These are phyloP conservation scores for Ips typographus DNA, from an alignment of 1,140 invertebrate genomes.

Conservation along the genomic window DNA sequence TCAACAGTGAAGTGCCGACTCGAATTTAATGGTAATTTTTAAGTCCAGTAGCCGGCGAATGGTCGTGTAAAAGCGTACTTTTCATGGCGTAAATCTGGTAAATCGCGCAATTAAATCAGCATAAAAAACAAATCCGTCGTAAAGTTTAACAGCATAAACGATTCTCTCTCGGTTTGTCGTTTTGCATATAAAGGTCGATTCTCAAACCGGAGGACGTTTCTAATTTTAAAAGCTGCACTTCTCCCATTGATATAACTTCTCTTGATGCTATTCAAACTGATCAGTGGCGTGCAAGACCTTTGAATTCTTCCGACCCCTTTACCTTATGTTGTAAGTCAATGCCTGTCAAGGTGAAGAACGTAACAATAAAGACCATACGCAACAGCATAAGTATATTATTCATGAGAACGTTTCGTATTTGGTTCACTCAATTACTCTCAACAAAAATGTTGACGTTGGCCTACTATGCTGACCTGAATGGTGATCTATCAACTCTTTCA, in stretches of 20 bases:
- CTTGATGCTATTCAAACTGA: too few species aligned
- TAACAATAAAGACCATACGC: neutral
- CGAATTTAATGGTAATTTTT: conserved; percentile 1
- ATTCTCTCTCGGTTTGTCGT: neutral
- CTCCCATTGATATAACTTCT: too few species aligned
- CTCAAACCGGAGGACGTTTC: too few species aligned
- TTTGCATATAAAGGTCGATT: neutral
- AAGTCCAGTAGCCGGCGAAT: neutral
- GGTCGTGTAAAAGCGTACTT: neutral
- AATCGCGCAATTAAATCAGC: neutral
- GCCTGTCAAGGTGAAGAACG: too few species aligned
- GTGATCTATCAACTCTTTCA: too few species aligned
- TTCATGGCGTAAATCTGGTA: neutral
- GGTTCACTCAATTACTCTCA: neutral
- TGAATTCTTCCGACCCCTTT: too few species aligned
- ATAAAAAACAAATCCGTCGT: neutral
- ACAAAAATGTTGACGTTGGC: too few species aligned
- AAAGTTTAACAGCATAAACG: neutral
- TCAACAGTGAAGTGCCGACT: neutral
- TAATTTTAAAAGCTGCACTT: too few species aligned
- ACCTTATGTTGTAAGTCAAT: too few species aligned
- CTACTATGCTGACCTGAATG: too few species aligned
- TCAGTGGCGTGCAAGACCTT: too few species aligned
- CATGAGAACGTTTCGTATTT: conserved; percentile 1
- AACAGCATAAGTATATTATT: neutral